phyloP scores from a whole-genome alignment of 2,797 vertebrate genomes.

The Graptemys geographica region DNA sequence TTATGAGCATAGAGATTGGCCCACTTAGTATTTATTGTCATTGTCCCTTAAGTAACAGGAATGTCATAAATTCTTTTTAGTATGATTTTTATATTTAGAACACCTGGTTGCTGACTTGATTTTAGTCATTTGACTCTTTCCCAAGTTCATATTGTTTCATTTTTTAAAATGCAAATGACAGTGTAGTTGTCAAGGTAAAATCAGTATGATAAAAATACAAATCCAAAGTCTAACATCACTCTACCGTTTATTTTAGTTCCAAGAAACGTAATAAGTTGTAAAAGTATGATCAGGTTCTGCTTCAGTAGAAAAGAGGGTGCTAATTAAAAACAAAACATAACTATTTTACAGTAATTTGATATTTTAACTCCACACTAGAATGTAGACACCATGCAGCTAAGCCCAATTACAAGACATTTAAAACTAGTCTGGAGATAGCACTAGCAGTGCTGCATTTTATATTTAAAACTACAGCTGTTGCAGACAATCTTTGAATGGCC shows the following conservation, averaged over 20 bases:
- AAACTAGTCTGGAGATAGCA: background rate
- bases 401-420: background rate
- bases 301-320: background rate
- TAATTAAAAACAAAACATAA: background rate
- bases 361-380: accelerated
- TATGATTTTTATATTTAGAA: background rate
- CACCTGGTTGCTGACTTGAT: background rate
- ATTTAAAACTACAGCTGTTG: background rate
- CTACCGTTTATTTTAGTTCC: background rate
- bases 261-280: background rate
- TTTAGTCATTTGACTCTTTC: background rate
- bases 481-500: background rate
- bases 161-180: background rate
- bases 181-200: background rate
- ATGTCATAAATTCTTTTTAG: background rate
- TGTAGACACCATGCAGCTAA: background rate
- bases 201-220: background rate
- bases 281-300: background rate
- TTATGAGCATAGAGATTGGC: background rate
- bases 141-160: background rate
- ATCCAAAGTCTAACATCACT: background rate
- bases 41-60: background rate
- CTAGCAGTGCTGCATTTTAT: background rate
- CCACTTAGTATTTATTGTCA: background rate
- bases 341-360: background rate